Conservation (phyloP, 2,797 vertebrate species). For the Myotis planiceps region DNA sequence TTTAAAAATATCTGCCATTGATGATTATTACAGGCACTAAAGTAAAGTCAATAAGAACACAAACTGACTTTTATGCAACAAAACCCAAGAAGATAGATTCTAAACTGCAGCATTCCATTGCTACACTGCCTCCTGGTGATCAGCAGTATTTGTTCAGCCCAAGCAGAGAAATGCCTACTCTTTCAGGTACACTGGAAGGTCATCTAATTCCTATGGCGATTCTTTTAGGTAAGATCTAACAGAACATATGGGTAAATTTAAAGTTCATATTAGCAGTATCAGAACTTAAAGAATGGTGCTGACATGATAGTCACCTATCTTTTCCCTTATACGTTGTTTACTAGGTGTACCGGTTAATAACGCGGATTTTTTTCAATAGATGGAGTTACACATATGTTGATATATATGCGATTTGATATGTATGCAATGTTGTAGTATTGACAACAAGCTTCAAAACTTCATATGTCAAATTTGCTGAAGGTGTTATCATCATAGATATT, state of each 20-base stretch:
- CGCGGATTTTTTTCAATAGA: no score
- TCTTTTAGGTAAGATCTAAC: conserved; percentile 90
- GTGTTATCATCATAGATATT: no score
- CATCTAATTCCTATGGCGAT: conserved; percentile 91
- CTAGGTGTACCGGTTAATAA: background rate
- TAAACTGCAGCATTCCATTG: conserved; percentile 59
- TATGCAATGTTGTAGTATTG: no score
- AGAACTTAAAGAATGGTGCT: background rate
- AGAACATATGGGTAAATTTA: background rate
- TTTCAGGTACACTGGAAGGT: conserved; percentile 83
- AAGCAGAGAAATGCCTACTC: conserved; percentile 73
- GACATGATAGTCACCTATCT: background rate
- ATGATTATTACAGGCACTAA: conserved; percentile 89
- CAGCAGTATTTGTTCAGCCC: conserved; percentile 87
- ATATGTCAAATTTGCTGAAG: no score
- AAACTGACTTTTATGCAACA: conserved; percentile 85
- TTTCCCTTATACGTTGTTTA: background rate
- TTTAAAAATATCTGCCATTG: conserved; percentile 16
- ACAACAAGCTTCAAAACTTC: no score
- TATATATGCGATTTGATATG: no score
- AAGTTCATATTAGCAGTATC: background rate
- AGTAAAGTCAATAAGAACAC: conserved; percentile 93
- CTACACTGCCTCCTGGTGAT: conserved; percentile 56
- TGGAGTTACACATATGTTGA: no score
- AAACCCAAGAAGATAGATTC: conserved; percentile 62